phyloP scores from a whole-genome alignment of 1,140 invertebrate genomes.

The Drepana arcuata region DNA sequence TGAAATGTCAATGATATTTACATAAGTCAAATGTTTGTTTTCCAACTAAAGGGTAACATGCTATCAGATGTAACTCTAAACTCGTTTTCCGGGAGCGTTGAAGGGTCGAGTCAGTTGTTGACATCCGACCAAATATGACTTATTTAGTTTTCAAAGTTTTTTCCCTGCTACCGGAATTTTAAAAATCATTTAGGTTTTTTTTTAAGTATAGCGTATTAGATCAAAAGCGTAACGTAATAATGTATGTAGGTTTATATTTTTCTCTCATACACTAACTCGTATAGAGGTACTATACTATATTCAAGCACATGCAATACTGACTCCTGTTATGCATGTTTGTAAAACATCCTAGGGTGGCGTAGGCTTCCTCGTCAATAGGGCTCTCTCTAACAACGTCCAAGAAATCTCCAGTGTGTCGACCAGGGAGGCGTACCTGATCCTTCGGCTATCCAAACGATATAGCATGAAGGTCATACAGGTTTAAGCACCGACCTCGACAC shows the following conservation, averaged over 20 bases:
- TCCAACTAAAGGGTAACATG: slow-evolving; percentile 47
- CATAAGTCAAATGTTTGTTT: slow-evolving; percentile 38
- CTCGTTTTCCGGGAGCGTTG: slow-evolving; percentile 45
- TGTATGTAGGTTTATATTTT: no score
- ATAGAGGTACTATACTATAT: no score
- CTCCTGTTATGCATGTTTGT: no score
- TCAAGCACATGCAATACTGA: no score
- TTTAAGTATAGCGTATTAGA: no score
- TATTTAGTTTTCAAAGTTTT: slow-evolving; percentile 30
- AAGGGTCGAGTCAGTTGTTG: slow-evolving; percentile 56
- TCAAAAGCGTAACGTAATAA: no score
- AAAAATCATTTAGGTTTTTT: slow-evolving; percentile 4
- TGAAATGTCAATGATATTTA: slow-evolving; percentile 30
- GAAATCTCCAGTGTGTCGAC: neutral
- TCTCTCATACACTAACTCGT: no score
- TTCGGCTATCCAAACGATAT: neutral
- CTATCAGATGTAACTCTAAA: slow-evolving; percentile 40
- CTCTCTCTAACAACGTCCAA: no score
- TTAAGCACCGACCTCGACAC: neutral
- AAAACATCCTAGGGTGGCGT: no score
- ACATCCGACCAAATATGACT: slow-evolving; percentile 48
- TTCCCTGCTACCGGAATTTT: slow-evolving; percentile 31
- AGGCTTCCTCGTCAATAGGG: no score
- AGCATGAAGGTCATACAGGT: neutral
- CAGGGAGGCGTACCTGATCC: neutral